Evolutionary conservation across 2,888 invertebrate species (phyloP), one percentile per base, ranked within the genome.

Genomic region (Sisyra terminalis): DNA sequence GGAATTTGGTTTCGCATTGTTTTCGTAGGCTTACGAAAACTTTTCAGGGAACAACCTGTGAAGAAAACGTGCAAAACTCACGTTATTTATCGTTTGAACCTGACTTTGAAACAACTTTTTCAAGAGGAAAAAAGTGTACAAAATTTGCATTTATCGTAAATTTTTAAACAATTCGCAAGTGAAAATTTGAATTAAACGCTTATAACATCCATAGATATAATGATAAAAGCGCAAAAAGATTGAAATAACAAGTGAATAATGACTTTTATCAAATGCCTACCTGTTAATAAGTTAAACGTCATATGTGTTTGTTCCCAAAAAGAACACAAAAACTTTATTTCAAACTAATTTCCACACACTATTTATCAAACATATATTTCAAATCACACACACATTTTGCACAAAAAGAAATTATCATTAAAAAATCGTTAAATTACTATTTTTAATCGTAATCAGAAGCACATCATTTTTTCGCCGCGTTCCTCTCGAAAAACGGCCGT

Each of bases 251-350:
- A 37, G 10, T 37, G 17, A 11, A 37, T 17, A 37, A 32, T 37
- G 7, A n/a, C 18, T 37, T 17, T 37, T 37, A 29, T 39, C 29
- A 14, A 29, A 16, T 38, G 24, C 43, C 43, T 43, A 43, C 43
- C 43, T 43, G 43, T 43, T 43, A 43, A 24, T 35, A 42, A 38
- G 30, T 43, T 37, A 43, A 43, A 43, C 43, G 43, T 43, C 43
- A 43, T 43, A 43, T 17, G 37, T 32, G 15, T 18, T 24, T 24
- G 29, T 40, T 34, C 34, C 34, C 15, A 34, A 34, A 34, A 24
- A 24, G 24, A 24, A 24, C 24, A 34, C 34, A 34, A 13, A 11
- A 34, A 14, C 34, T 14, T 15, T 14, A 14, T 34, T 14, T 34
- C 13, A 8, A 34, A 34, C 13, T 34, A 13, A 34, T 17, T 38